These are phyloP conservation scores for Bradypus variegatus DNA, from an alignment of 2,797 vertebrate species.

Conservation along the genomic window DNA sequence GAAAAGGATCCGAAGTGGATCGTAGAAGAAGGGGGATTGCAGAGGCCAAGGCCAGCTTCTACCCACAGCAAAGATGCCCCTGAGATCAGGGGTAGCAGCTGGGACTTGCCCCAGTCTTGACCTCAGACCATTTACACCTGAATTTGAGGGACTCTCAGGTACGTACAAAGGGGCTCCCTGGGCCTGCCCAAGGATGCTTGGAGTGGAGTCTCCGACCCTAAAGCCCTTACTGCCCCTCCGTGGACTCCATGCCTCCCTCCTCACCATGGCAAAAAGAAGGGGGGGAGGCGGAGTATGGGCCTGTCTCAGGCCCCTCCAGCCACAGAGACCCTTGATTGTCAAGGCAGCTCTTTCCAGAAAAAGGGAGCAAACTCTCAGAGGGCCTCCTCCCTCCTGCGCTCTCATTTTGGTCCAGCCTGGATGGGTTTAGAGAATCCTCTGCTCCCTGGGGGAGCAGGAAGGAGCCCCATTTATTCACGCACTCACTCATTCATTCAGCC, in stretches of 20 bases:
- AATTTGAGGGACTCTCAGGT: background rate
- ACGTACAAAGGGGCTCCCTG: background rate
- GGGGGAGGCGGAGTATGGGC: background rate
- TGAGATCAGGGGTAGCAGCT: background rate
- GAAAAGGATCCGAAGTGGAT: background rate
- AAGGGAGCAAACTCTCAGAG: background rate
- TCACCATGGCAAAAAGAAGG: too few species aligned
- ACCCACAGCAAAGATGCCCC: background rate
- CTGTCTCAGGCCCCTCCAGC: background rate
- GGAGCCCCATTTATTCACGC: background rate
- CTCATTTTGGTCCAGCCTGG: background rate
- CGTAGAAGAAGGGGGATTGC: background rate
- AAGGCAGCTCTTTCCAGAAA: background rate
- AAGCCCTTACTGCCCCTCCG: too few species aligned
- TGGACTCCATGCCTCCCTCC: background rate
- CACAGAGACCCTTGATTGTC: background rate
- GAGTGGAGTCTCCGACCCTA: background rate
- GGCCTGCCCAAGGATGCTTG: background rate
- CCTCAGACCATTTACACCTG: background rate
- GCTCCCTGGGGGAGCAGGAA: background rate
- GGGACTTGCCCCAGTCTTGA: background rate
- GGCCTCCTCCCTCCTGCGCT: background rate
- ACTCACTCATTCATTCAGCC: background rate
- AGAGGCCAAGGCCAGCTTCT: background rate
- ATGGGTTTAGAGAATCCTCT: background rate